Percentiles rank a stretch among this genome's conserved stretches.
phyloP scores from a whole-genome alignment of 2,888 invertebrate species.

The Eutolmus rufibarbis region DNA sequence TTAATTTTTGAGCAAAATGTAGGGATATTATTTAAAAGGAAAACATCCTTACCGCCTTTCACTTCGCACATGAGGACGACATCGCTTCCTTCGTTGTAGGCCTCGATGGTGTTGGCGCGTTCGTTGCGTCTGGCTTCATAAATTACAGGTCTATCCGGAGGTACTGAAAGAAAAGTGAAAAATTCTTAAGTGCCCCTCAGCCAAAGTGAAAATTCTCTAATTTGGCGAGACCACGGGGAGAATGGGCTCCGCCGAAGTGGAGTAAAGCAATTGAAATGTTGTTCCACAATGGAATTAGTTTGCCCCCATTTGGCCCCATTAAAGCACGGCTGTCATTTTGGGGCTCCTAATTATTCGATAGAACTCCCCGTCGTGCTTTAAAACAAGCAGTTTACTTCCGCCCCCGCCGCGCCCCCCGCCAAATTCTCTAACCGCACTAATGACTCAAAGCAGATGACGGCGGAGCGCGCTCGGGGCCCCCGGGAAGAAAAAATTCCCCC shows the following conservation, averaged over 20 bases:
- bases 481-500: not conserved
- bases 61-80: conserved; percentile 84
- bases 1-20: not conserved
- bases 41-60: conserved; percentile 71
- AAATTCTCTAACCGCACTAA: conserved; percentile 37
- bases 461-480: not conserved
- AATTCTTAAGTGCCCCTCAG: not conserved
- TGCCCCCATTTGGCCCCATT: conserved; percentile 17
- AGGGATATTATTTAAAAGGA: not conserved
- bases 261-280: not conserved
- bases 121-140: conserved; percentile 81
- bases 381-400: conserved; percentile 28
- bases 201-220: not conserved
- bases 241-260: not conserved
- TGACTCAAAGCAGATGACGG: conserved; percentile 40
- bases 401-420: not conserved
- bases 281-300: conserved; percentile 9
- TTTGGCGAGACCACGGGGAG: not conserved
- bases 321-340: conserved; percentile 28
- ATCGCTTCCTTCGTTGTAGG: conserved; percentile 86
- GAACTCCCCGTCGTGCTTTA: conserved; percentile 17
- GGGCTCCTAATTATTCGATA: conserved; percentile 14
- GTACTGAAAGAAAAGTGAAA: conserved; percentile 66
- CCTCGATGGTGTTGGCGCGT: conserved; percentile 76
- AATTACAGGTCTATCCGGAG: conserved; percentile 82